A percentile compares a stretch with the other conserved stretches of the same genome.
Conservation (phyloP, 2,797 vertebrate genomes). For the Melanotaenia maccullochi region DNA sequence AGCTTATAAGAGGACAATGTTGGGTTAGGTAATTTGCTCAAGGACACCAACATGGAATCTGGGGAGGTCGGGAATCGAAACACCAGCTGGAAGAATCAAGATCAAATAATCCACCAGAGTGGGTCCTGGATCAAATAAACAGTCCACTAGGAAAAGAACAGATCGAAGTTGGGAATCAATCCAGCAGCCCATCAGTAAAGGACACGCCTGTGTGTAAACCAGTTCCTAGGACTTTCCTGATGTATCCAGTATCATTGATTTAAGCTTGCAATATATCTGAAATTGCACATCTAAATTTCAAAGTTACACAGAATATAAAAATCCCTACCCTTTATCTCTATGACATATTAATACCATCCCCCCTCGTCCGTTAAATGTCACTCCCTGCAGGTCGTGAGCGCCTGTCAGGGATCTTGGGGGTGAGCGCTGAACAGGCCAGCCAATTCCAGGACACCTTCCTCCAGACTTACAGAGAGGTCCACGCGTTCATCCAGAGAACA, state of each 20-base stretch:
- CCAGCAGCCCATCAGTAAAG: neutral
- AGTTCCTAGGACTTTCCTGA: neutral
- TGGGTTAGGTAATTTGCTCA: neutral
- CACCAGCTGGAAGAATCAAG: neutral
- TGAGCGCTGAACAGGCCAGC: slow-evolving; percentile 85
- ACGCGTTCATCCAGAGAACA: slow-evolving; percentile 87
- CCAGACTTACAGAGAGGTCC: slow-evolving; percentile 89
- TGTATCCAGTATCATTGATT: neutral
- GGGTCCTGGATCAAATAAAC: neutral
- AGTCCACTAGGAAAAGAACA: neutral
- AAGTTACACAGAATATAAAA: neutral
- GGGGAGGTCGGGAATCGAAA: neutral
- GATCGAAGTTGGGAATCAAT: neutral
- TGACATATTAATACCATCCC: neutral
- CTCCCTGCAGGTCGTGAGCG: slow-evolving; percentile 84
- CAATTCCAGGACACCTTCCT: slow-evolving; percentile 90
- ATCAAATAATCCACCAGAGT: neutral
- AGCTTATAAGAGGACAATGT: too few species aligned
- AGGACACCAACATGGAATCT: neutral
- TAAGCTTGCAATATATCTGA: neutral
- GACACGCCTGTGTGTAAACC: neutral
- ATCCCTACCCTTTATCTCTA: neutral
- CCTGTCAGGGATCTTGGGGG: slow-evolving; percentile 88
- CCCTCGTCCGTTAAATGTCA: neutral
- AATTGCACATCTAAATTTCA: neutral